Evolutionary conservation across 2,888 invertebrate genomes (phyloP).

Genomic region (Caenorhabditis angaria): DNA sequence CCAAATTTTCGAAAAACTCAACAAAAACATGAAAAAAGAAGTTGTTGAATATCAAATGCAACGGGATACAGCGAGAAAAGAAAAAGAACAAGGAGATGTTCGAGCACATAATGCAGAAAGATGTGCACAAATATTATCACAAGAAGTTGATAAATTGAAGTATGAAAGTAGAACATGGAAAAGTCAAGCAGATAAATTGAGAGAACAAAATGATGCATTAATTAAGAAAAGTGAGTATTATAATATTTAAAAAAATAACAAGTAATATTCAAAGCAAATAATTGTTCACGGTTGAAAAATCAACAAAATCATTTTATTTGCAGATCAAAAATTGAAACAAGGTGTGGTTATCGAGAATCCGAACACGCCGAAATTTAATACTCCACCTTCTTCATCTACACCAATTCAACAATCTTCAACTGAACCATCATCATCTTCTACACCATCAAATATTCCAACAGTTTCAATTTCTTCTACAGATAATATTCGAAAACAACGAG

Average conservation of each 20-base stretch:
- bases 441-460: background rate
- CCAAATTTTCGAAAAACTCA: constrained; percentile 14
- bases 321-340: no score
- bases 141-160: constrained; percentile 23
- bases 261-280: no score
- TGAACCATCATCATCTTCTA: background rate
- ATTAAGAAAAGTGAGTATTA: no score
- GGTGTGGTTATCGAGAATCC: no score
- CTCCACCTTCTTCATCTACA: no score
- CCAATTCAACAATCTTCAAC: no score
- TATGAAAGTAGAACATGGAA: constrained; percentile 32
- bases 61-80: constrained; percentile 12
- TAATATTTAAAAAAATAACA: no score
- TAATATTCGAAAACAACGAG: background rate
- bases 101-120: constrained; percentile 3
- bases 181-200: constrained; percentile 11
- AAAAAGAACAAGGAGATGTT: constrained; percentile 12
- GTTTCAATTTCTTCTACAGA: no score
- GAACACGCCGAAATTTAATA: no score
- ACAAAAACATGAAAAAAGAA: constrained; percentile 21
- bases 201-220: constrained; percentile 8
- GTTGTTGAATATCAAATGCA: constrained; percentile 24
- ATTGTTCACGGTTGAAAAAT: no score
- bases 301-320: no score
- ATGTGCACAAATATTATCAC: constrained; percentile 16